Evolutionary conservation across 1,140 invertebrate species (phyloP).

Genomic region (Drosophila azteca): DNA sequence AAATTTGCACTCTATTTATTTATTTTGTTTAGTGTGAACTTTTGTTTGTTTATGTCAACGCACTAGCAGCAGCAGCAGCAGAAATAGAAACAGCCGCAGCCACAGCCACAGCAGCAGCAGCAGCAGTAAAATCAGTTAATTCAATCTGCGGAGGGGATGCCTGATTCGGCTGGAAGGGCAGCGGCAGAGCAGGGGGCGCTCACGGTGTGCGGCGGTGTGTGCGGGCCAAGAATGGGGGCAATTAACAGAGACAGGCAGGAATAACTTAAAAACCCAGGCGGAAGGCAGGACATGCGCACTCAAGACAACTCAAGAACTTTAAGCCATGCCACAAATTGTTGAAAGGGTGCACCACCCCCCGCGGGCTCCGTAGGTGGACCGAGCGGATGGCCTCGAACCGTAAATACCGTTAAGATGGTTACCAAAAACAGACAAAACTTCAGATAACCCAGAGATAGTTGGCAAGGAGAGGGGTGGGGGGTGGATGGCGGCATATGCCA

Average conservation of each 20-base stretch:
- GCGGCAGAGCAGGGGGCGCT: neutral
- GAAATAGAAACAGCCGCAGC: constrained; percentile 1
- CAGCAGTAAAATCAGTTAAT: constrained; percentile 69
- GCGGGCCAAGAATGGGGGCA: constrained; percentile 19
- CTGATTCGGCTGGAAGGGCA: neutral
- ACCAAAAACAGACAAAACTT: constrained; percentile 25
- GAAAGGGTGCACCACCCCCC: too few species aligned
- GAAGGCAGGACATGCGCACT: constrained; percentile 69
- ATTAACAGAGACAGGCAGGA: constrained; percentile 47
- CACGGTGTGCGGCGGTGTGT: neutral
- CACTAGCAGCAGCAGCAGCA: constrained; percentile 2
- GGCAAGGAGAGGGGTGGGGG: neutral
- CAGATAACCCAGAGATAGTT: constrained; percentile 38
- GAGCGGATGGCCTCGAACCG: constrained; percentile 28
- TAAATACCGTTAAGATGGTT: constrained; percentile 44
- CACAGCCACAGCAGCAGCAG: constrained; percentile 19
- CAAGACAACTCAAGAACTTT: constrained; percentile 48
- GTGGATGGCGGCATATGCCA: constrained; percentile 34
- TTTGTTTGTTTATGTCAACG: constrained; percentile 47
- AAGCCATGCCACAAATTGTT: constrained; percentile 69
- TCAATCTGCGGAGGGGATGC: constrained; percentile 33
- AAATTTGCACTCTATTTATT: constrained; percentile 78
- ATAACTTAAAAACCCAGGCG: constrained; percentile 9
- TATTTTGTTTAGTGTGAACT: constrained; percentile 52
- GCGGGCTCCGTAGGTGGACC: constrained; percentile 8